Conservation (phyloP, 2,888 invertebrate species). For the Anthrax anthrax region DNA sequence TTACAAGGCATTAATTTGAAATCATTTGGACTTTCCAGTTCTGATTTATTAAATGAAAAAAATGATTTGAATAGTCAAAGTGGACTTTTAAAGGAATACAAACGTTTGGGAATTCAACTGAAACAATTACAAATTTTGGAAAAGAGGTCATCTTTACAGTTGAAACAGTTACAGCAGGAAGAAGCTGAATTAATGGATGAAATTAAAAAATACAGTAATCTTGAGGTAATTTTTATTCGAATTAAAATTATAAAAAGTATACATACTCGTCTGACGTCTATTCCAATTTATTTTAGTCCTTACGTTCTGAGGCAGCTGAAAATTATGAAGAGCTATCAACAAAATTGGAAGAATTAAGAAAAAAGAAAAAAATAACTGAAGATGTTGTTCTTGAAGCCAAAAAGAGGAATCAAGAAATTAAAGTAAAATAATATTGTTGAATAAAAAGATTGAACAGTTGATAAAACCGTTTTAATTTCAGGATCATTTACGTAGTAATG, state of each 20-base stretch:
- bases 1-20: constrained; percentile 15
- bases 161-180: constrained; percentile 11
- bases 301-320: constrained; percentile 14
- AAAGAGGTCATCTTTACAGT: constrained; percentile 13
- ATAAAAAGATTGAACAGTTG: background rate
- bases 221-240: constrained; percentile 12
- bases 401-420: constrained; percentile 13
- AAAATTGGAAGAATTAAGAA: constrained; percentile 13
- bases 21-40: constrained; percentile 8
- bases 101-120: constrained; percentile 14
- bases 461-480: background rate
- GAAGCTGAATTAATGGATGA: constrained; percentile 11
- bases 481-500: constrained; percentile 14
- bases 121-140: constrained; percentile 17
- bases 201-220: constrained; percentile 14
- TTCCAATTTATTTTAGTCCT: background rate
- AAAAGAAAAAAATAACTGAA: constrained; percentile 16
- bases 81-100: constrained; percentile 16
- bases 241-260: background rate
- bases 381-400: constrained; percentile 14
- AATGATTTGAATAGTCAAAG: constrained; percentile 13
- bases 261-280: background rate
- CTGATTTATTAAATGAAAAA: constrained; percentile 11
- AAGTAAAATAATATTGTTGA: constrained; percentile 7
- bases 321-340: constrained; percentile 13